Percentiles rank a stretch among this genome's conserved stretches.
Evolutionary conservation across 1,140 invertebrate genomes (phyloP).

Genomic region (Radopholus similis): DNA sequence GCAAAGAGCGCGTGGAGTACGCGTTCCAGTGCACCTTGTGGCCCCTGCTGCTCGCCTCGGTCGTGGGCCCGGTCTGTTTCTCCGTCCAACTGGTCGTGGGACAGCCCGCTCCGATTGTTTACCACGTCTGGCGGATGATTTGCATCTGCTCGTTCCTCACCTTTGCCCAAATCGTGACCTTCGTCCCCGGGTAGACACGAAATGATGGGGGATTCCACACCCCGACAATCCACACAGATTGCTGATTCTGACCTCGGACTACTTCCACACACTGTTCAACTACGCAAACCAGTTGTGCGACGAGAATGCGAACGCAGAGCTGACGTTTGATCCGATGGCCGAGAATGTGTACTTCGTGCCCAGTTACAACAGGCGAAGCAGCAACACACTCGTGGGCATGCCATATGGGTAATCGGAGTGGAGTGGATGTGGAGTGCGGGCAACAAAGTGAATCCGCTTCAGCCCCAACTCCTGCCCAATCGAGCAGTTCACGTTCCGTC

Average conservation of each 20-base stretch:
- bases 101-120: conserved; percentile 24
- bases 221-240: conserved; percentile 22
- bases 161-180: conserved; percentile 21
- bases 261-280: conserved; percentile 14
- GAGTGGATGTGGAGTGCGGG: not conserved
- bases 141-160: conserved; percentile 14
- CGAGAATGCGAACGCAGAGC: conserved; percentile 29
- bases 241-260: conserved; percentile 36
- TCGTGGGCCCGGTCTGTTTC: conserved; percentile 13
- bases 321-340: conserved; percentile 28
- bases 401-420: not conserved
- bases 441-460: not conserved
- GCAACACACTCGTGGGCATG: not conserved
- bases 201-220: not conserved
- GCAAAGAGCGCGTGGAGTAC: conserved; percentile 28
- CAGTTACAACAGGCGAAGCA: not conserved
- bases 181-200: conserved; percentile 30
- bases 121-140: conserved; percentile 34
- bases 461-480: not conserved
- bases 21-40: conserved; percentile 37
- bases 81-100: conserved; percentile 20
- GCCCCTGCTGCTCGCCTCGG: conserved; percentile 23
- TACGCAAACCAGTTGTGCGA: conserved; percentile 26
- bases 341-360: conserved; percentile 45
- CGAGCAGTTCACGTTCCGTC: not conserved